Evolutionary conservation across 1,140 invertebrate species (phyloP), one percentile per base, ranked within the genome.

Genomic region (Drosophila nasuta): DNA sequence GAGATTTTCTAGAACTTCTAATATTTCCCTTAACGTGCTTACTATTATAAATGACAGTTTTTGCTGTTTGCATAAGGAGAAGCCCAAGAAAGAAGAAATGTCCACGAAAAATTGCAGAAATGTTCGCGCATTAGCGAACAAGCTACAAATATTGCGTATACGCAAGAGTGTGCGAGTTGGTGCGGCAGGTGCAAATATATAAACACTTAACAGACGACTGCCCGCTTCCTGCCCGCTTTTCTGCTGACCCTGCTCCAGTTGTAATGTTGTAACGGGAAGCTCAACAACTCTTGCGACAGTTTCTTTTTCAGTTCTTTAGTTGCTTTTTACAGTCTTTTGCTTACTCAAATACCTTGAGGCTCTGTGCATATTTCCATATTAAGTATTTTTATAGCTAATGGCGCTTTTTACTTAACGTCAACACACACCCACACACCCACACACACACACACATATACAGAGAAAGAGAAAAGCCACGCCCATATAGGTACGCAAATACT

Each of bases 301-400:
- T 88, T 82, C 79, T 64, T 77, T 35, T 15, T 13, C 60, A 62
- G 56, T 54, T 68, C 51, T 69, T 68, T 78, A 54, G 46, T 66
- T 63, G 54, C 48, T 48, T 41, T 75, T 69, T 72, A 79, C 62
- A 54, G 69, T 81, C 38, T 74, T 65, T 78, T 68, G 63, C 75
- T 75, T 62, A 76, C 71, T 74, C 60, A 75, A 81, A 85, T 78
- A 73, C 69, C 80, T 70, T 64, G 60, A 71, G 74, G 83, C 85
- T 71, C 52, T 87, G 83, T 69, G 83, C 77, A 80, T 72, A 87
- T 87, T 87, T 83, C 69, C 83, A 83, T 88, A 78, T 87, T 88
- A 88, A 87, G 83, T 87, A 87, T 87, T 87, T 87, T 87, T 88
- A 88, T 87, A 88, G 83, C 83, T 87, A 87, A 87, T 87, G 83